Evolutionary conservation across 2,888 invertebrate species (phyloP), one percentile per base, ranked within the genome.

Genomic region (Trachelus iudaicus): DNA sequence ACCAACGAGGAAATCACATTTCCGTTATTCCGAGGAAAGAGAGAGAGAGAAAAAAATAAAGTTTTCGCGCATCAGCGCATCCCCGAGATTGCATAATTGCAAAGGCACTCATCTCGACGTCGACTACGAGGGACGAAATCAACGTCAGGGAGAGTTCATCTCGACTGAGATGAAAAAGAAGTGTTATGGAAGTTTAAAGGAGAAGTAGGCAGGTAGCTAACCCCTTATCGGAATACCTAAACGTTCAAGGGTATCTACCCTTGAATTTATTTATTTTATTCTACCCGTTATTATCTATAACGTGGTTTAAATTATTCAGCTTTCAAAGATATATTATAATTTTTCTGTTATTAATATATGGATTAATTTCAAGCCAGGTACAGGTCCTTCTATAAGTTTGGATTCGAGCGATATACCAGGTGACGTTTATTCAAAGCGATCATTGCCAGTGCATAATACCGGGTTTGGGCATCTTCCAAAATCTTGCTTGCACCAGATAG

Each of bases 1-100:
- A 80, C 80, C 79, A 75, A 40, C 73, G 82, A 23, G 79, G 80
- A 82, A 84, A 84, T 83, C 80, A 81, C 71, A 79, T 84, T 82
- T 79, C 79, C 79, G 76, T 74, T 31, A 11, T 33, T 13, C 34
- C 15, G 56, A 9, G 56, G 9, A 23, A 23, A 9, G 56, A 23
- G 56, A 9, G 56, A 23, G 56, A 9, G 6, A 56, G 9, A 56
- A 40, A 34, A 34, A 34, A 34, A 56, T 56, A 23, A 56, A 56
- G 23, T 56, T 56, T 56, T 56, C 56, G 9, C 23, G 56, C 23
- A 56, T 56, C 56, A 2, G 56, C 56, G 56, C 56, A 56, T 56
- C 56, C 23, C 23, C 56, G 56, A 23, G 56, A 56, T 56, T 23
- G 23, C 56, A 23, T 9, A 9, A 23, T 56, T 56, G 23, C 56